A percentile compares a stretch with the other conserved stretches of the same genome.
phyloP scores from a whole-genome alignment of 2,888 invertebrate genomes.

The Deroplatys truncata region DNA sequence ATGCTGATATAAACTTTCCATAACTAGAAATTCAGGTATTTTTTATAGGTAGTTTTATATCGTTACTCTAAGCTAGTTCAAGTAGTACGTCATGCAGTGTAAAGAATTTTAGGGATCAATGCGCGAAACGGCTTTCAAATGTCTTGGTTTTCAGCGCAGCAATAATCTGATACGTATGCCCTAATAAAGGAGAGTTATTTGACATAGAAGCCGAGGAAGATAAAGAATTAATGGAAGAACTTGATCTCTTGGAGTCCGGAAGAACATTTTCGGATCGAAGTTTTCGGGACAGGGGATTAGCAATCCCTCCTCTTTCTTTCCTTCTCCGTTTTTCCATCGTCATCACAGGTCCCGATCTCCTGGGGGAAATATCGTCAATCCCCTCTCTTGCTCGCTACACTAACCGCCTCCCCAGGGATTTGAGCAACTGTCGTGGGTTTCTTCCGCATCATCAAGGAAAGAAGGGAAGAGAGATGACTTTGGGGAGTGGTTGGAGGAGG shows the following conservation, averaged over 20 bases:
- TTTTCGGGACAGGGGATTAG: neutral
- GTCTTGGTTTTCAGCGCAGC: too few species aligned
- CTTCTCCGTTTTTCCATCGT: neutral
- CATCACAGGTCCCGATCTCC: neutral
- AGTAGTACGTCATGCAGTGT: too few species aligned
- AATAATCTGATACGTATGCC: neutral
- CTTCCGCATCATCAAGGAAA: neutral
- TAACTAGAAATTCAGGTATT: too few species aligned
- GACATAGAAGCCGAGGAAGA: neutral
- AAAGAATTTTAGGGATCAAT: too few species aligned
- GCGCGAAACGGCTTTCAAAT: too few species aligned
- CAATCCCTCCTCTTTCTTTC: neutral
- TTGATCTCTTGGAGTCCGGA: neutral
- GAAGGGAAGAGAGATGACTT: neutral
- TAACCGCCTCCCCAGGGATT: neutral
- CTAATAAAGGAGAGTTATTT: neutral
- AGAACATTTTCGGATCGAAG: neutral
- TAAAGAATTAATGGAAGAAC: neutral
- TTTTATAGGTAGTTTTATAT: too few species aligned
- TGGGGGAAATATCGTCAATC: neutral
- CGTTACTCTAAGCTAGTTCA: too few species aligned
- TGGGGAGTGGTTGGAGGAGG: neutral
- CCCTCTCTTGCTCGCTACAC: neutral
- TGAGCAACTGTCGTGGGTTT: neutral
- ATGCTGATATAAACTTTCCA: too few species aligned